Percentiles rank a stretch among this genome's conserved stretches.
phyloP scores from a whole-genome alignment of 2,797 vertebrate species.

The Lepidocolaptes lacrymiger region DNA sequence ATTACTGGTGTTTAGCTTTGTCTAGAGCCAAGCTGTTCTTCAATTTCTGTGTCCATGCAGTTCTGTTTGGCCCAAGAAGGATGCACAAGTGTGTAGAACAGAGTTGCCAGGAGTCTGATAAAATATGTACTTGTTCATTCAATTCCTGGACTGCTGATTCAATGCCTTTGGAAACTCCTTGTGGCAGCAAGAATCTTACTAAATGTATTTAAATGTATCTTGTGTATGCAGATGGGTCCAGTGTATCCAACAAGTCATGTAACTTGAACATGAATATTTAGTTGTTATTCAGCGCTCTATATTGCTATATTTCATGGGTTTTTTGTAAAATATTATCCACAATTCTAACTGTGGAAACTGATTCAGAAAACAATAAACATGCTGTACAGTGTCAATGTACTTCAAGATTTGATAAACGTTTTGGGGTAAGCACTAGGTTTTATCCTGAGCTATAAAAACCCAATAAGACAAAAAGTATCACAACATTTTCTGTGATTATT shows the following conservation, averaged over 20 bases:
- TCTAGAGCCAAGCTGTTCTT: not conserved
- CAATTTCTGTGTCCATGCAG: not conserved
- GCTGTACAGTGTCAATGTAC: rapidly evolving
- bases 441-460: not conserved
- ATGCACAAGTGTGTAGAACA: not conserved
- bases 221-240: not conserved
- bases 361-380: not conserved
- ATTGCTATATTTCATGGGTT: not conserved
- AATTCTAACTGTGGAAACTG: not conserved
- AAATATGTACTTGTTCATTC: not conserved
- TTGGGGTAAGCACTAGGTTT: not conserved
- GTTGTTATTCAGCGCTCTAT: not conserved
- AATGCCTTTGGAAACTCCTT: not conserved
- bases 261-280: not conserved
- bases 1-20: not conserved
- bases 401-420: not conserved
- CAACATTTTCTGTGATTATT: not conserved
- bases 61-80: not conserved
- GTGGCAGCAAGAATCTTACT: not conserved
- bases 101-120: not conserved
- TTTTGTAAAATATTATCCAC: not conserved
- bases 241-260: not conserved
- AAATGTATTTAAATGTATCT: constrained; percentile 5
- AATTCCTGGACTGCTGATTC: not conserved
- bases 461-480: not conserved